Base-by-base conservation (phyloP, 2,113 vertebrate species). In the Cichladusa arquata region DNA sequence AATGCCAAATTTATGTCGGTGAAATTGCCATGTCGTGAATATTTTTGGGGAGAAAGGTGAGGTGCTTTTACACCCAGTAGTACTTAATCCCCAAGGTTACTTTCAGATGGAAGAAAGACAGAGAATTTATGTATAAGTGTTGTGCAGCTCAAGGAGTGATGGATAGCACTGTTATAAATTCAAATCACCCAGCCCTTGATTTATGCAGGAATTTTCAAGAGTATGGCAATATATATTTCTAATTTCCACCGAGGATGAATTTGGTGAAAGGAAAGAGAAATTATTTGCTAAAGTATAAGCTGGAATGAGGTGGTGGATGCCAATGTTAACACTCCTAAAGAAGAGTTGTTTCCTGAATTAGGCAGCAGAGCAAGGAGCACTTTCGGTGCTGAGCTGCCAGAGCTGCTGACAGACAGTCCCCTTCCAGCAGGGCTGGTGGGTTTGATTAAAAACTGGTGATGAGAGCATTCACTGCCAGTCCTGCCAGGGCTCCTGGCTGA, bases 181-280 rank as follows among this genome's bases (percentile, higher is more conserved):
- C 92, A 90, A 76, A 92, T 88, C 86, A 56, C 48, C 51, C 61
- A 80, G 42, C 11, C 81, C 44, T 73, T 92, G 93, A 95, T 94
- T 97, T 94, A 93, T 92, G 93, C 86, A 61, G 83, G 88, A 93
- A 91, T 95, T 91, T 94, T 61, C 78, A 83, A 54, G 82, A 60
- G 34, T 78, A 66, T 34, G 57, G 81, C 83, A 90, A 61, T 71
- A 91, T 40, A 74, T 87, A 89, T 66, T 93, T 92, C 81, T 95
- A 86, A 93, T 94, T 96, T 96, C 88, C 94, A 96, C 90, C 60
- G 83, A 94, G 93, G 90, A 96, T 78, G 86, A 94, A 94, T 88
- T 94, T 93, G 88, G 47, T 95, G 90, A 95, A 94, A 94, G 77
- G 81, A 74, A 87, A 88, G 90, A 94, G 76, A 93, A 93, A 93